These are phyloP conservation scores for Dynastes grantii DNA, from an alignment of 2,888 invertebrate species.

Conservation along the genomic window DNA sequence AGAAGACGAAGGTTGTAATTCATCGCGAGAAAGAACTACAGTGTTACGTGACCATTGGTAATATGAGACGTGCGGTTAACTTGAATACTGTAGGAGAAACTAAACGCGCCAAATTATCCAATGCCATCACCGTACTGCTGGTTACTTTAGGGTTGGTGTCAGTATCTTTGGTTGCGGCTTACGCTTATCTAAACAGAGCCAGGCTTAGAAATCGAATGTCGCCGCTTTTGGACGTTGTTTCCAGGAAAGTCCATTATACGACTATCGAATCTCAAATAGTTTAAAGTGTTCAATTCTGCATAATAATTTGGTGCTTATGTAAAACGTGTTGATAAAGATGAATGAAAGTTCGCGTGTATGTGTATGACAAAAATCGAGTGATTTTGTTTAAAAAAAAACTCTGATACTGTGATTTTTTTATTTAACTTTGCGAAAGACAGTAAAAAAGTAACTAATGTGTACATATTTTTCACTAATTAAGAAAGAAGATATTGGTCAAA, in stretches of 20 bases:
- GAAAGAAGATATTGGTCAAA: too few relatives aligned
- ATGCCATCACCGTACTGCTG: slow-evolving; percentile 71
- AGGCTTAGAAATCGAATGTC: slow-evolving; percentile 74
- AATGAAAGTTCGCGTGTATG: too few relatives aligned
- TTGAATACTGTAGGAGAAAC: slow-evolving; percentile 64
- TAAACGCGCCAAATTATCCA: slow-evolving; percentile 65
- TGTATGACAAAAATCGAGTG: too few relatives aligned
- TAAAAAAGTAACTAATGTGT: too few relatives aligned
- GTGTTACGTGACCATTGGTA: slow-evolving; percentile 70
- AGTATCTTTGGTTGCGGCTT: slow-evolving; percentile 73
- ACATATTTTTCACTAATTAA: too few relatives aligned
- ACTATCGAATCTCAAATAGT: slow-evolving; percentile 74
- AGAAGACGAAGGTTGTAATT: slow-evolving; percentile 75
- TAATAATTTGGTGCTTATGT: too few relatives aligned
- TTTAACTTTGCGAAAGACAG: too few relatives aligned
- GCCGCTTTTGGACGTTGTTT: slow-evolving; percentile 78
- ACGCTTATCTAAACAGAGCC: slow-evolving; percentile 77
- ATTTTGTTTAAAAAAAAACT: too few relatives aligned
- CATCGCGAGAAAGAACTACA: slow-evolving; percentile 73
- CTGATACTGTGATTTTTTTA: too few relatives aligned
- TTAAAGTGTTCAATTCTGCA: slow-evolving; percentile 48
- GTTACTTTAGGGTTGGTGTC: slow-evolving; percentile 74
- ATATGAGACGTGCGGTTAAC: slow-evolving; percentile 58
- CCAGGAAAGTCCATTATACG: slow-evolving; percentile 82
- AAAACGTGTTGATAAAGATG: too few relatives aligned